phyloP scores from a whole-genome alignment of 2,888 invertebrate genomes.

The Volucella inanis region DNA sequence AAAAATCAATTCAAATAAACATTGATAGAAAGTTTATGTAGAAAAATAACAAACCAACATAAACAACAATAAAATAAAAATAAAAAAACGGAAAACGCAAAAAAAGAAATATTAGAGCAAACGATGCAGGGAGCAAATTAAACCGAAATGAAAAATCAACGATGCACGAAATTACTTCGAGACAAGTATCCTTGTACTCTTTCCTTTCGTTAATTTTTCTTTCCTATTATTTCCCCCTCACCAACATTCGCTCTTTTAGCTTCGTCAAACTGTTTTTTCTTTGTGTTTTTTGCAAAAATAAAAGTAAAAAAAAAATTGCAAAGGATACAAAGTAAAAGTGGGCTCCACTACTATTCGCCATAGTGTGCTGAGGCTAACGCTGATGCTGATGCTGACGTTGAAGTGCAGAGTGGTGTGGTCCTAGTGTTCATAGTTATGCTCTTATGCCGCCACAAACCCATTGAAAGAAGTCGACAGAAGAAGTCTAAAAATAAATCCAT shows the following conservation, averaged over 20 bases:
- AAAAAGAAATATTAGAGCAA: constrained; percentile 14
- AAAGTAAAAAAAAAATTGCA: constrained; percentile 21
- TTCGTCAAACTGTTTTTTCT: constrained; percentile 39
- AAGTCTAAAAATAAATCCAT: constrained; percentile 35
- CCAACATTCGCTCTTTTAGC: constrained; percentile 6
- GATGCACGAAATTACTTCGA: constrained; percentile 81
- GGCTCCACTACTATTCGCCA: constrained; percentile 30
- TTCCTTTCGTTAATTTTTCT: constrained; percentile 15
- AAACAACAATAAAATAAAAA: no score
- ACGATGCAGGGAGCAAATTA: constrained; percentile 79
- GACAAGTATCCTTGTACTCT: constrained; percentile 56
- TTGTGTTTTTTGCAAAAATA: neutral
- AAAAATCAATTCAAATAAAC: no score
- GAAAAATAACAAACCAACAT: no score
- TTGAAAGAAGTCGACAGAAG: constrained; percentile 52
- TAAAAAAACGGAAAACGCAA: constrained; percentile 5
- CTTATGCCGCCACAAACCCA: constrained; percentile 55
- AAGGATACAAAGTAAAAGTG: constrained; percentile 57
- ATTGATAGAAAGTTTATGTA: no score
- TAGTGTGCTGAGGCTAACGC: constrained; percentile 1
- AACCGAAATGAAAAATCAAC: constrained; percentile 81
- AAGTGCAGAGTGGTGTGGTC: constrained; percentile 18
- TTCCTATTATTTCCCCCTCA: neutral
- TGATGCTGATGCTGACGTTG: neutral
- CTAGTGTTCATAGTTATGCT: constrained; percentile 40